These are phyloP conservation scores for Brienomyrus longianalis DNA, from an alignment of 2,113 vertebrate genomes.

Conservation along the genomic window DNA sequence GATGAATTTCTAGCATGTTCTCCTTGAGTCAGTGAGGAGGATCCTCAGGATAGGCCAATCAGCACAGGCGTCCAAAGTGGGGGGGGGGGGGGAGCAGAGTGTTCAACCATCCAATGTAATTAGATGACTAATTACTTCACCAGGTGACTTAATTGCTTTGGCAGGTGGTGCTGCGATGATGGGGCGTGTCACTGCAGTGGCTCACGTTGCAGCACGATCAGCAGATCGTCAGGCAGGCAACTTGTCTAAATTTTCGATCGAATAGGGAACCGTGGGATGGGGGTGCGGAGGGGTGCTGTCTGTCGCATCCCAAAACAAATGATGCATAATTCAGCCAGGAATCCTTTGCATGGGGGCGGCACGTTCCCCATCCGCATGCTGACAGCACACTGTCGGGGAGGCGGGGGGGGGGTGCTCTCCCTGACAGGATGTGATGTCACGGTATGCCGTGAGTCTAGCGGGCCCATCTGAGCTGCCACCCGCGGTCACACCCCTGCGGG, in stretches of 20 bases:
- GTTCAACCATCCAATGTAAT: neutral
- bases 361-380: neutral
- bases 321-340: neutral
- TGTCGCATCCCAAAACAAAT: neutral
- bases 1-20: neutral
- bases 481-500: neutral
- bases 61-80: neutral
- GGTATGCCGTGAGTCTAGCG: neutral
- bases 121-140: neutral
- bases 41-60: neutral
- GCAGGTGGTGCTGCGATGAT: neutral
- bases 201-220: neutral
- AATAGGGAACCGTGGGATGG: neutral
- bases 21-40: neutral
- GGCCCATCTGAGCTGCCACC: neutral
- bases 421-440: neutral
- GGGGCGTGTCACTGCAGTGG: neutral
- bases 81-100: neutral
- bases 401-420: neutral
- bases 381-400: neutral
- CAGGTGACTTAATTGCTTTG: neutral
- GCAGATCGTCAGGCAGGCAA: neutral
- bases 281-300: neutral
- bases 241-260: neutral
- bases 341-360: neutral